phyloP scores from a whole-genome alignment of 2,797 vertebrate species.

The Antennarius maculatus region DNA sequence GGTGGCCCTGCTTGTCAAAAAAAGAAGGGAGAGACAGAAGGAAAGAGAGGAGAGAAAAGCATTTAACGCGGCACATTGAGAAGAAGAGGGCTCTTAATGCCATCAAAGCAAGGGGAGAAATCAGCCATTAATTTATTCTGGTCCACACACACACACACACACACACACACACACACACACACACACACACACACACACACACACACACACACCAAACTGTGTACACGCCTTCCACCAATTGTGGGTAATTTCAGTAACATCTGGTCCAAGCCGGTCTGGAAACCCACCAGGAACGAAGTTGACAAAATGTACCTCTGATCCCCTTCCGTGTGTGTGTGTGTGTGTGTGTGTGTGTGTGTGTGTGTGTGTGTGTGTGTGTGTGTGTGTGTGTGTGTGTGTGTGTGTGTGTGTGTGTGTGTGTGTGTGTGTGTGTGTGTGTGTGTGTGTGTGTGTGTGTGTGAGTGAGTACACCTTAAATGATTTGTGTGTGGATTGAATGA shows the following conservation, averaged over 20 bases:
- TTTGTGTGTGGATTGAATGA: conserved; percentile 68
- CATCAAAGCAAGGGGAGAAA: conserved; percentile 96
- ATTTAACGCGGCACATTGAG: conserved; percentile 92
- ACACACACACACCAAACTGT: conserved; percentile 23
- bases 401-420: conserved; percentile 13
- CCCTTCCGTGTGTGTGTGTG: conserved; percentile 12
- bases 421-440: conserved; percentile 11
- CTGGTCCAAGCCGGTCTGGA: conserved; percentile 86
- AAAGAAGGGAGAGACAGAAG: conserved; percentile 70
- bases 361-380: conserved; percentile 11
- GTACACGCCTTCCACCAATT: conserved; percentile 74
- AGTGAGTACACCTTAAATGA: conserved; percentile 33
- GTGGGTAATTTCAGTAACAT: conserved; percentile 93
- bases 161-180: neutral
- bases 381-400: conserved; percentile 7
- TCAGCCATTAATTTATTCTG: conserved; percentile 98
- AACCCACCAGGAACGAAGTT: conserved; percentile 73
- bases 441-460: conserved; percentile 11
- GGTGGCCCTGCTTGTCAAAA: conserved; percentile 97
- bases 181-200: neutral
- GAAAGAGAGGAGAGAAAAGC: conserved; percentile 80
- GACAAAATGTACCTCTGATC: conserved; percentile 58
- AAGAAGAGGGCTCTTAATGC: conserved; percentile 98
- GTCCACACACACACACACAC: conserved; percentile 59
- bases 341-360: conserved; percentile 14